Base-by-base conservation (phyloP, 2,113 vertebrate genomes). In the Herpailurus yagouaroundi region DNA sequence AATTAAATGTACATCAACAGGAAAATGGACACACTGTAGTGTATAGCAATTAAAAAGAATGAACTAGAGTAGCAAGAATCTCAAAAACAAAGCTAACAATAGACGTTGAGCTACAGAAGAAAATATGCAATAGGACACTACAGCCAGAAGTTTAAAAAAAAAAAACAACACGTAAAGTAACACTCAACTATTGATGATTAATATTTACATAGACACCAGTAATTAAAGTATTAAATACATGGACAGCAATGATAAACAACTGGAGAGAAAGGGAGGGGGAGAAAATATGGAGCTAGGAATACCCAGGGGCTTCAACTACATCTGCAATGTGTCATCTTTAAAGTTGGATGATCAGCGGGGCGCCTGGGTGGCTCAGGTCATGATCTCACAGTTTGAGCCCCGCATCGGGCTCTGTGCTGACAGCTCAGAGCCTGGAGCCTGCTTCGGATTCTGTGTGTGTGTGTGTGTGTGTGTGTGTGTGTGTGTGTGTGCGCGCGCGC, bases 21-120 rank as follows among this genome's bases (percentile, higher is more conserved):
- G 71, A 95, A 98, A 94, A 94, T 64, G n/a, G 52, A 74, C 41
- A 92, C 33, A 77, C 38, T 16, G 2, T 5, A 55, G 71, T 76
- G 77, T 23, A 71, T 25, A 52, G 57, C 64, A 81, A 66, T 55
- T 89, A 41, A 79, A 80, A 93, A 96, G 77, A 98, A 86, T 91
- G 48, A 95, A 91, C 12, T 25, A 64, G 63, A 91, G 66, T 27
- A 68, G 77, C 48, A 31, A 92, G 55, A 77, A 74, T 55, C 63
- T 96, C 93, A 92, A 83, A 88, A 92, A 82, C 77, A 89, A 94
- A 29, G 27, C 0, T 38, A 94, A 80, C 74, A 95, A 88, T 6
- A 71, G 36, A 87, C 79, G 23, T 4, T 4, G 66, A 55, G 23
- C 29, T 14, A n/a, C 2, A 73, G 66, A 33, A 27, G 55, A 41